phyloP scores from a whole-genome alignment of 2,888 invertebrate genomes.

The Drosophila sordidula region DNA sequence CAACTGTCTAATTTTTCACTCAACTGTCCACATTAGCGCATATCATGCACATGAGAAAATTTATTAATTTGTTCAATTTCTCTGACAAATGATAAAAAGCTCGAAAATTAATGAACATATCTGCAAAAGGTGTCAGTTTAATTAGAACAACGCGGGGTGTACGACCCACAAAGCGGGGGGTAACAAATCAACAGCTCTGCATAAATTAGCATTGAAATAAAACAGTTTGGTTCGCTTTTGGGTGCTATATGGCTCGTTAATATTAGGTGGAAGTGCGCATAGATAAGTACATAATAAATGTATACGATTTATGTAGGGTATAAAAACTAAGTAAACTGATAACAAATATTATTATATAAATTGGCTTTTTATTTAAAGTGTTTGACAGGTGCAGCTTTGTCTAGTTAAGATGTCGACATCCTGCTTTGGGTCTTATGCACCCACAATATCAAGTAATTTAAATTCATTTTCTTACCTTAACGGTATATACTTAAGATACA shows the following conservation, averaged over 20 bases:
- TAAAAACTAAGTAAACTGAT: neutral
- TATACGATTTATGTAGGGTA: conserved; percentile 2
- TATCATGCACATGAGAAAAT: conserved; percentile 57
- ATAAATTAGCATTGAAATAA: conserved; percentile 37
- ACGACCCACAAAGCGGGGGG: conserved; percentile 5
- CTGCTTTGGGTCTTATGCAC: neutral
- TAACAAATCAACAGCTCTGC: conserved; percentile 36
- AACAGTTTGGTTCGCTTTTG: conserved; percentile 5
- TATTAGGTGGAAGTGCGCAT: conserved; percentile 4
- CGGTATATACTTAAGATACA: too few relatives aligned
- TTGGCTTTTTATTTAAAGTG: neutral
- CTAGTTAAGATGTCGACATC: neutral
- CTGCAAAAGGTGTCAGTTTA: conserved; percentile 70
- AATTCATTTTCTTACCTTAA: too few relatives aligned
- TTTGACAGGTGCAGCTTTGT: neutral
- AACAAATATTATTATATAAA: neutral
- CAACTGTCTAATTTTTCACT: conserved; percentile 77
- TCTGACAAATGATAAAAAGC: conserved; percentile 80
- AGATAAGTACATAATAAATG: neutral
- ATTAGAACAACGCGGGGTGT: conserved; percentile 58
- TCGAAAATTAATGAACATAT: conserved; percentile 67
- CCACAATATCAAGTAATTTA: neutral
- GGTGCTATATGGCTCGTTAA: conserved; percentile 29
- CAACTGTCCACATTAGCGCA: conserved; percentile 75
- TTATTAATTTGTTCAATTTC: conserved; percentile 78